These are phyloP conservation scores for Peromyscus aztecus DNA, from an alignment of 2,797 vertebrate genomes.

Conservation along the genomic window DNA sequence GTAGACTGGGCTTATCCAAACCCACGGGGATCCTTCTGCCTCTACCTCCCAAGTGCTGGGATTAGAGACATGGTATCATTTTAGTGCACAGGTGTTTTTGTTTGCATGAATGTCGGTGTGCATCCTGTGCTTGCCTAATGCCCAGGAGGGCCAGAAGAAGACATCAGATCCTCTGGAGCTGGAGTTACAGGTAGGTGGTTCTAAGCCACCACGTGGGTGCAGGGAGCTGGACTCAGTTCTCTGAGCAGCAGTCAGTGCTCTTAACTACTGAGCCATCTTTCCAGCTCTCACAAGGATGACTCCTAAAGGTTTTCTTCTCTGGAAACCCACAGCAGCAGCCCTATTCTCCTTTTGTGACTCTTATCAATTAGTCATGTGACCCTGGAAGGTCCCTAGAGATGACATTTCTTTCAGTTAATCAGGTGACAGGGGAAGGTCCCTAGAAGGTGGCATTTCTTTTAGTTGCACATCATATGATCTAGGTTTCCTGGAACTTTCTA, in stretches of 20 bases:
- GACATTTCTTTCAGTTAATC: not conserved
- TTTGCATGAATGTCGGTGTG: not conserved
- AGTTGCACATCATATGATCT: not conserved
- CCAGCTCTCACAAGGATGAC: not conserved
- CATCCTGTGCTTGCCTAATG: not conserved
- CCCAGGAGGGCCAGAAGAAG: not conserved
- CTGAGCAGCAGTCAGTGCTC: not conserved
- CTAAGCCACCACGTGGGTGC: too few relatives aligned
- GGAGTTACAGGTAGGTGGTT: not conserved
- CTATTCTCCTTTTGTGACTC: constrained; percentile 3
- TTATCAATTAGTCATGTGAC: not conserved
- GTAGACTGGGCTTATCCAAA: not conserved
- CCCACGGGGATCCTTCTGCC: not conserved
- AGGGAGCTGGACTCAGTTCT: not conserved
- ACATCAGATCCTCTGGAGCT: not conserved
- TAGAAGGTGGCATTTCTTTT: not conserved
- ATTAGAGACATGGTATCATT: not conserved
- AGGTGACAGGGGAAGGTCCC: not conserved
- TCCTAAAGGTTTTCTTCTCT: constrained; percentile 22
- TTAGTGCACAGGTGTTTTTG: not conserved
- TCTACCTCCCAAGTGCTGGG: not conserved
- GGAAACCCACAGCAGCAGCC: not conserved
- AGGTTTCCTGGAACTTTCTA: constrained; percentile 50
- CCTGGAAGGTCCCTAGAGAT: not conserved
- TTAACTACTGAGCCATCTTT: not conserved